phyloP scores from a whole-genome alignment of 2,888 invertebrate species.

The Brassicogethes aeneus region DNA sequence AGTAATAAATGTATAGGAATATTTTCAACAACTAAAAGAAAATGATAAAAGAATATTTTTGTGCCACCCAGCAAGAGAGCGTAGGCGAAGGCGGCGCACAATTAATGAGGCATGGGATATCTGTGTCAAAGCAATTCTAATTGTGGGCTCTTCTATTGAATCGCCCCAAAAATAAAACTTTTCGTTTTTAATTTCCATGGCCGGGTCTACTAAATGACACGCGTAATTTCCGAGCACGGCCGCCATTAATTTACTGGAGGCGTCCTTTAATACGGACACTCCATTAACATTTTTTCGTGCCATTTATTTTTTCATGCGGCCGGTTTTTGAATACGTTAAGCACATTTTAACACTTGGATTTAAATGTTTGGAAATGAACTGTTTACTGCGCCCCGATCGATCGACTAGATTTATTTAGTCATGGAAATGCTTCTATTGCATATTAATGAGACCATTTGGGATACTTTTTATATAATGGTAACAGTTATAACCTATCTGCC shows the following conservation, averaged over 20 bases:
- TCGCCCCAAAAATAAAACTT: slow-evolving; percentile 12
- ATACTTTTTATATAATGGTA: too few relatives aligned
- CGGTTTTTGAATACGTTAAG: slow-evolving; percentile 18
- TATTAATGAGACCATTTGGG: too few relatives aligned
- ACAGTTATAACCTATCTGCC: too few relatives aligned
- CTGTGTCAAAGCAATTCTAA: slow-evolving; percentile 1
- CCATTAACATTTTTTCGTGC: slow-evolving; percentile 36
- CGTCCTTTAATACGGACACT: slow-evolving; percentile 26
- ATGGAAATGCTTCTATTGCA: too few relatives aligned
- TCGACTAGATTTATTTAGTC: too few relatives aligned
- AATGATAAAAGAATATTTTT: background rate
- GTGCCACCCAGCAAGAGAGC: background rate
- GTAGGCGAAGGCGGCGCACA: too few relatives aligned
- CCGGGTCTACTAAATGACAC: slow-evolving; percentile 18
- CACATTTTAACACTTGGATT: slow-evolving; percentile 9
- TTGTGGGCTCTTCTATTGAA: background rate
- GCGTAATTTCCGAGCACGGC: slow-evolving; percentile 25
- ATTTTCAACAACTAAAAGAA: background rate
- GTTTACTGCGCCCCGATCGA: slow-evolving; percentile 1
- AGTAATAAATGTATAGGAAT: background rate
- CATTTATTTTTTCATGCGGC: slow-evolving; percentile 29
- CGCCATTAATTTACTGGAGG: slow-evolving; percentile 29
- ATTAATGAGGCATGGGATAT: background rate
- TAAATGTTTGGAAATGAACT: background rate
- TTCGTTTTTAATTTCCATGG: slow-evolving; percentile 14